A percentile compares a stretch with the other conserved stretches of the same genome.
phyloP scores from a whole-genome alignment of 1,140 invertebrate genomes.

The Achroia grisella region DNA sequence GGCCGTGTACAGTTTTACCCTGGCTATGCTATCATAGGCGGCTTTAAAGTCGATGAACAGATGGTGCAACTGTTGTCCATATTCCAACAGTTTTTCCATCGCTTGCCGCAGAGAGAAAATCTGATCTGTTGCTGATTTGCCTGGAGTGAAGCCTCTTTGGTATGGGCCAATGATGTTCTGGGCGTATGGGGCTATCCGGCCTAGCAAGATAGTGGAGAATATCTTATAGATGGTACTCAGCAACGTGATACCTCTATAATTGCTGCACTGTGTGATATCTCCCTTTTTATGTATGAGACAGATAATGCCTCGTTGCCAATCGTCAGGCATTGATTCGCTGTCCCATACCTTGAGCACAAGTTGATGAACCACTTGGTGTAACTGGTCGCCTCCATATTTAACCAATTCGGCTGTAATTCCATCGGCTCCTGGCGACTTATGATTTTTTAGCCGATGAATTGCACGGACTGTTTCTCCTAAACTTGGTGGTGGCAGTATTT shows the following conservation, averaged over 20 bases:
- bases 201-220: conserved; percentile 5
- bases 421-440: neutral
- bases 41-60: conserved; percentile 15
- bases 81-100: conserved; percentile 18
- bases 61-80: conserved; percentile 6
- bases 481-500: too few relatives aligned
- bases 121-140: conserved; percentile 11
- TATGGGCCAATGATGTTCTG: conserved; percentile 5
- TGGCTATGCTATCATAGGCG: conserved; percentile 10
- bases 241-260: conserved; percentile 10
- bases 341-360: conserved; percentile 4
- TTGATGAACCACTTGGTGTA: neutral
- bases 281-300: conserved; percentile 1
- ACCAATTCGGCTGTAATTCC: neutral
- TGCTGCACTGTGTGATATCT: neutral
- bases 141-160: conserved; percentile 11
- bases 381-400: conserved; percentile 7
- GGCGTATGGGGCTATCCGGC: conserved; percentile 3
- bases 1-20: conserved; percentile 1
- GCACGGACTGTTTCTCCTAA: too few relatives aligned
- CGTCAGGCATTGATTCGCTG: neutral
- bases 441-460: too few relatives aligned
- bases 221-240: conserved; percentile 10
- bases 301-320: conserved; percentile 7
- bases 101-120: conserved; percentile 14